Percentiles rank a stretch among this genome's conserved stretches.
Conservation (phyloP, 2,797 vertebrate species). For the Molossus molossus region DNA sequence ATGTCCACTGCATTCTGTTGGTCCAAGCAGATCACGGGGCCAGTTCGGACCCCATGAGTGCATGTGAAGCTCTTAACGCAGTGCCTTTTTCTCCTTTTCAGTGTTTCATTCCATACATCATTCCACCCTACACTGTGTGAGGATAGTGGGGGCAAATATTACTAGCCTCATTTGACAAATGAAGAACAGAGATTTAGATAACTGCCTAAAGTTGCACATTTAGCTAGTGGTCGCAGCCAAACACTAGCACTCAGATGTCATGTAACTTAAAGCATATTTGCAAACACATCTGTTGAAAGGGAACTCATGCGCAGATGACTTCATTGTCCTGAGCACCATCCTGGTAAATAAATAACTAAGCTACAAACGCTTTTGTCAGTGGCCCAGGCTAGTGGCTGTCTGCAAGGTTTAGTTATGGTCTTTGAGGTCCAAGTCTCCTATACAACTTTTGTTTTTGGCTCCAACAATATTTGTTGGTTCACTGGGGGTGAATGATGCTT, state of each 20-base stretch:
- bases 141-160: neutral
- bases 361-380: neutral
- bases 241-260: neutral
- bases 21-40: neutral
- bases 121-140: neutral
- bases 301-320: neutral
- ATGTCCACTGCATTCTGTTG: neutral
- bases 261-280: neutral
- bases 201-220: neutral
- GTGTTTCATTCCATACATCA: neutral
- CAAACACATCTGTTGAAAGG: neutral
- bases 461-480: neutral
- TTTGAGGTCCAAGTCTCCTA: neutral
- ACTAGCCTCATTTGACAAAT: neutral
- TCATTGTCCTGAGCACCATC: neutral
- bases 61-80: accelerated
- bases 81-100: neutral
- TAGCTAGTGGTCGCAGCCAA: neutral
- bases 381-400: neutral
- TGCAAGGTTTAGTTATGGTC: neutral
- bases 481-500: neutral
- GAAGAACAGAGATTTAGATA: neutral
- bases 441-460: neutral
- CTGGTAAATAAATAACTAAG: neutral
- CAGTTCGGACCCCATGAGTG: neutral